Evolutionary conservation across 2,797 vertebrate species (phyloP), one percentile per base, ranked within the genome.

Genomic region (Gymnocypris eckloni): DNA sequence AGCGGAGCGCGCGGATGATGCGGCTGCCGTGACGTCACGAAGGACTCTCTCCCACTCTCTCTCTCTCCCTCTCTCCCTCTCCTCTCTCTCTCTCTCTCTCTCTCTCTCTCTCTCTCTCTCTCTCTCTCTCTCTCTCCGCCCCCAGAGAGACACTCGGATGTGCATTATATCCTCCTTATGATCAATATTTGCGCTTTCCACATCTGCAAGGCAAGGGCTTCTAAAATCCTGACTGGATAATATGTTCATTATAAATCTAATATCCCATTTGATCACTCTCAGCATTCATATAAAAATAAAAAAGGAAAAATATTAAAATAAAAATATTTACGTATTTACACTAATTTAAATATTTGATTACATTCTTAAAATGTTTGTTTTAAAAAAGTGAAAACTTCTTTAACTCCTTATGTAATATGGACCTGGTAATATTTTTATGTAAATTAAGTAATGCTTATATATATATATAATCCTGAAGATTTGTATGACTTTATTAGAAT

Each of bases 1-100:
- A 82, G 92, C 48, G 22, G 61, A 83, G 92, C 92, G 93, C 94
- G 92, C 95, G 41, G 41, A 13, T 94, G 95, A 95, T 95, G 94
- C 94, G 89, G 94, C 92, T 93, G 92, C 91, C 90, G 93, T 96
- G 95, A 96, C 96, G 96, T 96, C 95, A 96, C 50, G 79, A 91
- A 93, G 90, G 94, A 94, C 93, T 93, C 91, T 90, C 50, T 52
- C 73, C 25, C 25, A 1, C 25, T 28, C 1, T 28, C 25, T 28
- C 25, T 28, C 25, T 28, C 25, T 28, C 25, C 1, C 25, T 28
- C 25, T 28, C 25, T 28, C 25, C 25, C 25, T 1, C 1, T 28
- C 1, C 25, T 28, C 25, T 28, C 25, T 28, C 25, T 93, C 93
- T 93, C 91, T 90, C 50, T 52, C 73, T 93, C 93, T 93, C 91